Percentiles rank a stretch among this genome's conserved stretches.
Conservation (phyloP, 2,888 invertebrate genomes). For the Drosophila melanosoma region DNA sequence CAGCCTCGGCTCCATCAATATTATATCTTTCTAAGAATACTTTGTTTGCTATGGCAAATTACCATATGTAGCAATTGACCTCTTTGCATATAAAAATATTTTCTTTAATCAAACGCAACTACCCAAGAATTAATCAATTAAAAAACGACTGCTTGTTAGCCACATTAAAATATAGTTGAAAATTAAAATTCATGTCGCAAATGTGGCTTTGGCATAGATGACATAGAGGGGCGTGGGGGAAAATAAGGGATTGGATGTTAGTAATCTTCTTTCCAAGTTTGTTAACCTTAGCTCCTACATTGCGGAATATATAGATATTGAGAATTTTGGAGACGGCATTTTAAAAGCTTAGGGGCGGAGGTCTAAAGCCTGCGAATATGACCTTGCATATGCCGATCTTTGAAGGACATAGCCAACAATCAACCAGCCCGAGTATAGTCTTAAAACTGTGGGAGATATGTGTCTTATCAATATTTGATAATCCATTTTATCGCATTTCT, state of each 20-base stretch:
- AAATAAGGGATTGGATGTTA: too few relatives aligned
- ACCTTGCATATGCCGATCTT: too few relatives aligned
- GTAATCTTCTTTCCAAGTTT: background rate
- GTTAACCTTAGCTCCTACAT: background rate
- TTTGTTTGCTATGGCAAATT: slow-evolving; percentile 61
- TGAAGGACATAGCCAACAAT: too few relatives aligned
- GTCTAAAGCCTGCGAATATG: too few relatives aligned
- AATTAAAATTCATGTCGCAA: slow-evolving; percentile 76
- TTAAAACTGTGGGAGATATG: too few relatives aligned
- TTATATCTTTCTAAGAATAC: slow-evolving; percentile 22
- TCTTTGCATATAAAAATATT: slow-evolving; percentile 74
- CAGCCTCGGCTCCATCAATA: slow-evolving; percentile 20
- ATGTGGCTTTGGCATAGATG: slow-evolving; percentile 23
- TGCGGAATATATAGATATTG: background rate
- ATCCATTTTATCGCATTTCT: too few relatives aligned
- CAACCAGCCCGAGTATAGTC: too few relatives aligned
- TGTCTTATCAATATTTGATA: too few relatives aligned
- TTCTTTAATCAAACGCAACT: slow-evolving; percentile 73
- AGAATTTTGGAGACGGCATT: background rate
- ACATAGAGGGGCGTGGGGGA: too few relatives aligned
- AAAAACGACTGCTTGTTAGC: slow-evolving; percentile 69
- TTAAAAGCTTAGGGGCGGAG: too few relatives aligned
- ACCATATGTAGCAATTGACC: slow-evolving; percentile 80
- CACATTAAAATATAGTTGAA: slow-evolving; percentile 77
- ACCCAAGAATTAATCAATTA: slow-evolving; percentile 79